These are phyloP conservation scores for Pedionomus torquatus DNA, from an alignment of 2,113 vertebrate species.

Conservation along the genomic window DNA sequence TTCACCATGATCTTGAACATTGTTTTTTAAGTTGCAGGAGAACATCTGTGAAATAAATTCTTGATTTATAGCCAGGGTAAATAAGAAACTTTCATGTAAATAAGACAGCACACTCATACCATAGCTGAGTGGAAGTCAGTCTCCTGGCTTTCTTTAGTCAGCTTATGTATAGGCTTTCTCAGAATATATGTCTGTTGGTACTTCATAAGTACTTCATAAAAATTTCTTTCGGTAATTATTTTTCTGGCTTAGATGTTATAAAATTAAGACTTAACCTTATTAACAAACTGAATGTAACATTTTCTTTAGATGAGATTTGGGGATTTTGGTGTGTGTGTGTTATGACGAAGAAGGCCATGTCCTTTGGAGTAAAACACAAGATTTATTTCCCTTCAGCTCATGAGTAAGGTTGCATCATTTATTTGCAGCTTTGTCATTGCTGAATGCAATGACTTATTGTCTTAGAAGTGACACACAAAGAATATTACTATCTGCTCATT, in stretches of 20 bases:
- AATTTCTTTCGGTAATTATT: neutral
- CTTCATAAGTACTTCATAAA: neutral
- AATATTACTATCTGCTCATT: neutral
- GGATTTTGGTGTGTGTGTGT: too few relatives aligned
- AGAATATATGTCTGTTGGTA: neutral
- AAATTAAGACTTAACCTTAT: neutral
- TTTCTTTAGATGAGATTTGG: neutral
- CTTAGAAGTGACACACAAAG: neutral
- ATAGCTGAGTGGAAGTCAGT: neutral
- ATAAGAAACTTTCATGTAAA: neutral
- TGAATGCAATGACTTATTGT: neutral
- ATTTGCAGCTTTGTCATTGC: neutral
- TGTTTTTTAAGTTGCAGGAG: neutral
- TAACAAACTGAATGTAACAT: neutral
- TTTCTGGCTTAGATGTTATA: neutral
- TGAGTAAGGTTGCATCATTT: neutral
- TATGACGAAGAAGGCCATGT: neutral
- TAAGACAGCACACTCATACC: neutral
- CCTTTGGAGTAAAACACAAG: neutral
- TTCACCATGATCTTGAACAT: neutral
- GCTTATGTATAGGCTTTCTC: neutral
- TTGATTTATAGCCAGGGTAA: neutral
- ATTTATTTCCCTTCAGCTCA: neutral
- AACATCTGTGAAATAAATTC: neutral
- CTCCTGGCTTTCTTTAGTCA: neutral